Percentiles rank a stretch among this genome's conserved stretches.
phyloP scores from a whole-genome alignment of 1,140 invertebrate species.

The Heterodera carotae region DNA sequence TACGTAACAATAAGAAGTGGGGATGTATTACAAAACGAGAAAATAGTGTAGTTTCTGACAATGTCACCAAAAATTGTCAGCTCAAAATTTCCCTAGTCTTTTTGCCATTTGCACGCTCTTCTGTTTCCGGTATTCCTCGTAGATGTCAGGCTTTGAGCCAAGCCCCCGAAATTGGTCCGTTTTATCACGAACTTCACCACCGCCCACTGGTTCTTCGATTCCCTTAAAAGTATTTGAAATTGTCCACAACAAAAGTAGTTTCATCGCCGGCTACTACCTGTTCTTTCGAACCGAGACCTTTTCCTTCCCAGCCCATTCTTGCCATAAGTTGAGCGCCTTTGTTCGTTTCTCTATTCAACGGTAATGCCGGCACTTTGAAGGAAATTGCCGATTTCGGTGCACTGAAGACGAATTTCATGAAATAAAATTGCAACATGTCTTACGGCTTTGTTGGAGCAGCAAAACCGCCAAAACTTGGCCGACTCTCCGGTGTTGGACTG shows the following conservation, averaged over 20 bases:
- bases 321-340: constrained; percentile 50
- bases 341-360: constrained; percentile 43
- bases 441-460: constrained; percentile 6
- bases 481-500: constrained; percentile 33
- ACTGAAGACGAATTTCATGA: neutral
- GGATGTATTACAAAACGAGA: too few species aligned
- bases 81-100: neutral
- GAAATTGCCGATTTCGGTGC: constrained; percentile 21
- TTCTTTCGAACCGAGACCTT: constrained; percentile 48
- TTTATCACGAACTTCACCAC: constrained; percentile 40
- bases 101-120: constrained; percentile 34
- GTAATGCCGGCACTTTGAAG: constrained; percentile 41
- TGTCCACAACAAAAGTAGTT: neutral
- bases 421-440: neutral
- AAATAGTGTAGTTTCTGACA: too few species aligned
- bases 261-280: constrained; percentile 38
- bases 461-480: constrained; percentile 38
- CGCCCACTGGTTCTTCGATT: constrained; percentile 44
- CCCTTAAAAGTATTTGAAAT: constrained; percentile 25
- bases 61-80: neutral
- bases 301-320: constrained; percentile 53
- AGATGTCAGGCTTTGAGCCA: constrained; percentile 46
- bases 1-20: too few species aligned
- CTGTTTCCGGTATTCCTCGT: constrained; percentile 47
- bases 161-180: constrained; percentile 39